Base-by-base conservation (phyloP, 1,140 invertebrate species). In the Pararge aegeria region DNA sequence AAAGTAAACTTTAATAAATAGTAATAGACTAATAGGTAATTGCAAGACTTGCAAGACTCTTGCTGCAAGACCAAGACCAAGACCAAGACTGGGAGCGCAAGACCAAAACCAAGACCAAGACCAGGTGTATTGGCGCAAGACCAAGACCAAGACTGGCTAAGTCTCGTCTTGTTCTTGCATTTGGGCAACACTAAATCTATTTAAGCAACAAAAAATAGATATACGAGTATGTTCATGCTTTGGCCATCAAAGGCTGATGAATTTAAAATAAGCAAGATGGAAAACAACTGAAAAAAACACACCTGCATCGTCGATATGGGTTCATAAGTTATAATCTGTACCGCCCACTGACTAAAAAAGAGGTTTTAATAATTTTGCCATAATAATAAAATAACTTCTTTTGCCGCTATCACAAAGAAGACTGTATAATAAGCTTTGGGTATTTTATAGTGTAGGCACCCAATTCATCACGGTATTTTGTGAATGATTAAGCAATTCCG, bases 401-500 rank as follows among this genome's bases (percentile, higher is more conserved):
- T 50, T 40, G 9, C 37, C 59, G 44, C 46, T 19, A 20, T 20
- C 20, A n/a, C 48, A 55, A 54, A 44, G 27, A 60, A 53, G 48
- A 53, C 46, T 34, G 42, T 55, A 46, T 50, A 13, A 7, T 27
- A 37, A n/a, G 50, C 30, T 19, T 20, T 20, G 34, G n/a, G 18
- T 52, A 37, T 5, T 38, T 38, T 52, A 52, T 52, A 21, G 30
- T 27, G 21, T 42, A 51, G 24, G 48, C 54, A 50, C 56, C 61
- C 49, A 46, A 34, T 44, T 59, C 56, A 55, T 59, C 48, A 18
- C 15, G 40, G 30, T 49, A 51, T 51, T 54, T 61, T 19, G 48
- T 51, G 52, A 50, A 54, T 54, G 59, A 61, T 51, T 55, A 42
- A 48, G 44, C 55, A 51, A 54, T 64, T 58, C 51, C 30, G 42